A percentile compares a stretch with the other conserved stretches of the same genome.
Conservation (phyloP, 2,113 vertebrate species). For the Gobius niger region DNA sequence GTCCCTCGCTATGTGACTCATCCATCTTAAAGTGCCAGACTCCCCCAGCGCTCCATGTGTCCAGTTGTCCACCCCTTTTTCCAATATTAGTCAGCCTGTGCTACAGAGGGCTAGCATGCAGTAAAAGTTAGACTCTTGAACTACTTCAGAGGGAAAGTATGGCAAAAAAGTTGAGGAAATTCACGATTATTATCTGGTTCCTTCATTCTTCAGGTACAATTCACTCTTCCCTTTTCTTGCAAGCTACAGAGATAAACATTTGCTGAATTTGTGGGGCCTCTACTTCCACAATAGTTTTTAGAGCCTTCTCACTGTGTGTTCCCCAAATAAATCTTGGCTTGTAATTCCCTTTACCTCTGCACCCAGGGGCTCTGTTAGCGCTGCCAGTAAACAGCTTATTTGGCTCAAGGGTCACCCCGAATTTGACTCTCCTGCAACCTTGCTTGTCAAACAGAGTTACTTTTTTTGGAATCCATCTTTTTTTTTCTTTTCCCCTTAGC, state of each 20-base stretch:
- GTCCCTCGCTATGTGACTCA: constrained; percentile 35
- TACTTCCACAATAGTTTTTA: constrained; percentile 13
- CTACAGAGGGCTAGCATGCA: constrained; percentile 16
- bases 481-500: background rate
- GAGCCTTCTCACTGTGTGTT: constrained; percentile 35
- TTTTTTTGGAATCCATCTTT: constrained; percentile 11
- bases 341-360: constrained; percentile 59
- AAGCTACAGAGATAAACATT: background rate
- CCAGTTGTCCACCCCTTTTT: constrained; percentile 32
- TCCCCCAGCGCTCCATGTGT: constrained; percentile 34
- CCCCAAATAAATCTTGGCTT: constrained; percentile 60
- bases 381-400: constrained; percentile 50
- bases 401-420: constrained; percentile 41
- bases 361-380: constrained; percentile 33
- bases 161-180: background rate
- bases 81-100: constrained; percentile 15
- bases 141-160: background rate
- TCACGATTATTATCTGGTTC: no score
- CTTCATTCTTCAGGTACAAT: no score
- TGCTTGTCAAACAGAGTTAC: background rate
- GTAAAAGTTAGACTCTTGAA: background rate
- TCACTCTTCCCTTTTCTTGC: background rate
- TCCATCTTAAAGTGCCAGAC: constrained; percentile 40
- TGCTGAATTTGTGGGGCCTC: constrained; percentile 5
- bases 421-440: constrained; percentile 29